These are phyloP conservation scores for Semnornis frantzii DNA, from an alignment of 2,113 vertebrate genomes.

Conservation along the genomic window DNA sequence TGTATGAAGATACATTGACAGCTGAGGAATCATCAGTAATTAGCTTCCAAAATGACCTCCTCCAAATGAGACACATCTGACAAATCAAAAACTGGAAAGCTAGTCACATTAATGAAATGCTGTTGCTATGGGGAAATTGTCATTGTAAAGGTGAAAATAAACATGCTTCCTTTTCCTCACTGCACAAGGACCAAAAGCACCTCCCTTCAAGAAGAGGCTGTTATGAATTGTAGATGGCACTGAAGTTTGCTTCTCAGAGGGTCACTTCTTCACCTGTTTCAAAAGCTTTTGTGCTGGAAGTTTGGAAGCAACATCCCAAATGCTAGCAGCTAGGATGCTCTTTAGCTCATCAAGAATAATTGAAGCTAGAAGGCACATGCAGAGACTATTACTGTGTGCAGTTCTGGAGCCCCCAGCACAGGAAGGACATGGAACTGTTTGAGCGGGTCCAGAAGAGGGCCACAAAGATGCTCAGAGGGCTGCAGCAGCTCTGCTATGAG, in stretches of 20 bases:
- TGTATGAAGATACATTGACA: background rate
- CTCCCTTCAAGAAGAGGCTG: background rate
- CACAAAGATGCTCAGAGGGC: too few species aligned
- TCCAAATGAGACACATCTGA: slow-evolving; percentile 21
- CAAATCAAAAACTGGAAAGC: slow-evolving; percentile 43
- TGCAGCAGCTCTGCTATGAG: too few species aligned
- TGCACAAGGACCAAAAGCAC: background rate
- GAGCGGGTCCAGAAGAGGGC: too few species aligned
- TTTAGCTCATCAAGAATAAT: background rate
- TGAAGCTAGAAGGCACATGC: background rate
- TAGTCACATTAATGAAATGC: slow-evolving; percentile 4
- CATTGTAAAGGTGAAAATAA: slow-evolving; percentile 10
- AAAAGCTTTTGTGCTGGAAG: background rate
- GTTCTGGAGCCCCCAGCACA: too few species aligned
- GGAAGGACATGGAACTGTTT: too few species aligned
- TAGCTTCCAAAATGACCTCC: slow-evolving; percentile 33
- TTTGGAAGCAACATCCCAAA: background rate
- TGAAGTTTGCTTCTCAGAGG: background rate
- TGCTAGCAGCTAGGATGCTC: background rate
- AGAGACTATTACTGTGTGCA: background rate
- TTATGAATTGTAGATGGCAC: background rate
- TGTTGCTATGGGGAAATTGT: slow-evolving; percentile 20
- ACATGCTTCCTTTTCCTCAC: background rate
- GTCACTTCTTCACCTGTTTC: background rate
- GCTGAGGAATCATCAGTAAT: background rate